phyloP scores from a whole-genome alignment of 2,888 invertebrate species.

The Tetramorium bicarinatum region DNA sequence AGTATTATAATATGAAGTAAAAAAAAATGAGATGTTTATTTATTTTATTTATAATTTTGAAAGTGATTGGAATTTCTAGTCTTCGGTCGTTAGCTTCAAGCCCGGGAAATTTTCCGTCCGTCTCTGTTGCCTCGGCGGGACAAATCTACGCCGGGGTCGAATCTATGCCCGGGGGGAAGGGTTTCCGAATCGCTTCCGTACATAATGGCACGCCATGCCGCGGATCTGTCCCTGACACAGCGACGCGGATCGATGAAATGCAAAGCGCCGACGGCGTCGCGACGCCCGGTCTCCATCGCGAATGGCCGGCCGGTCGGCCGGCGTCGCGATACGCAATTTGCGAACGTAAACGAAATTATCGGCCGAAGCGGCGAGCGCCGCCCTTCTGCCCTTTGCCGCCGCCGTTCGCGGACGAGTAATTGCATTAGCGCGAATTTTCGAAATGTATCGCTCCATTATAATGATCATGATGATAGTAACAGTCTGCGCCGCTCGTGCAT shows the following conservation, averaged over 20 bases:
- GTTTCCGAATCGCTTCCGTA: conserved; percentile 47
- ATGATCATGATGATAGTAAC: conserved; percentile 44
- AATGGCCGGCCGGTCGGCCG: conserved; percentile 27
- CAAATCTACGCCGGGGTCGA: not conserved
- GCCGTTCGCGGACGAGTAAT: conserved; percentile 14
- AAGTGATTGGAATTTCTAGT: not conserved
- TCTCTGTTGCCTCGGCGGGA: not conserved
- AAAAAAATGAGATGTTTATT: not conserved
- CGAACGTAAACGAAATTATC: conserved; percentile 58
- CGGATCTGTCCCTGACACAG: conserved; percentile 53
- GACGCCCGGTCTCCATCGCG: conserved; percentile 32
- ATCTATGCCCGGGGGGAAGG: not conserved
- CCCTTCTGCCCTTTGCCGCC: conserved; percentile 31
- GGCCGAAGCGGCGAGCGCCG: conserved; percentile 31
- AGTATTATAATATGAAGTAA: not conserved
- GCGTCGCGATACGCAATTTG: conserved; percentile 52
- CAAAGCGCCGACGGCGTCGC: conserved; percentile 51
- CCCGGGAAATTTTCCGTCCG: not conserved
- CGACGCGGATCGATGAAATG: conserved; percentile 54
- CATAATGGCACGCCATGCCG: conserved; percentile 44
- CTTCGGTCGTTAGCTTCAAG: not conserved
- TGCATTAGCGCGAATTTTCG: conserved; percentile 44
- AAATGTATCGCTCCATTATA: conserved; percentile 44
- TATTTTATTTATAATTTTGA: not conserved
- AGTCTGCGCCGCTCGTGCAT: not conserved